Base-by-base conservation (phyloP, 2,113 vertebrate genomes). In the Uropsilus gracilis region DNA sequence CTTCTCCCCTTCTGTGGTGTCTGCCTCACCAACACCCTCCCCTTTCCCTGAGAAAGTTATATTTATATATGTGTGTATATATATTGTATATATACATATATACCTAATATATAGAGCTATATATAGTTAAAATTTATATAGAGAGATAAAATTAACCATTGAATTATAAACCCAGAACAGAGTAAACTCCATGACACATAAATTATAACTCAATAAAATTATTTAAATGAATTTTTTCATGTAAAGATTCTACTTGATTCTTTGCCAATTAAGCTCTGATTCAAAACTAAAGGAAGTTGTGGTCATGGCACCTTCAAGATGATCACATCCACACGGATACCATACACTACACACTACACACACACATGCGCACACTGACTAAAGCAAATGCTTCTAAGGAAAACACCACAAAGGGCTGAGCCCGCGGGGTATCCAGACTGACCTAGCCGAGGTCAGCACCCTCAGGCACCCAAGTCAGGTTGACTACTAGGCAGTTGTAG, bases 241-340 rank as follows among this genome's bases (percentile, higher is more conserved):
- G 12, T 84, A 53, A 94, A 85, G 3, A 63, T 72, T 91, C 82
- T 14, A 71, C 80, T 75, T 78, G 42, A 55, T 94, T 77, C 50
- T 82, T 82, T 59, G 75, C 53, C 81, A 68, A 42, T 76, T 82
- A 10, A 71, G n/a, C n/a, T 81, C 89, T 71, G 63, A 91, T 59
- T 96, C 81, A 78, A 92, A 94, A 95, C n/a, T 69, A 80, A 92
- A 73, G 34, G 55, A 50, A 55, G 20, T 86, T 76, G 90, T 61
- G 24, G 69, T 86, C 5, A 48, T 24, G 30, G 69, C 18, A 78
- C 3, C 26, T 96, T 78, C 26, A 55, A 48, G 66, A 88, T 75
- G 30, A 12, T 69, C 48, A 48, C 39, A 20, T 28, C 34, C 34
- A 32, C 5, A 28, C 14, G n/a, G n/a, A n/a, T n/a, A n/a, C n/a